Percentiles rank a stretch among this genome's conserved stretches.
Conservation (phyloP, 2,113 vertebrate genomes). For the Salminus brasiliensis region DNA sequence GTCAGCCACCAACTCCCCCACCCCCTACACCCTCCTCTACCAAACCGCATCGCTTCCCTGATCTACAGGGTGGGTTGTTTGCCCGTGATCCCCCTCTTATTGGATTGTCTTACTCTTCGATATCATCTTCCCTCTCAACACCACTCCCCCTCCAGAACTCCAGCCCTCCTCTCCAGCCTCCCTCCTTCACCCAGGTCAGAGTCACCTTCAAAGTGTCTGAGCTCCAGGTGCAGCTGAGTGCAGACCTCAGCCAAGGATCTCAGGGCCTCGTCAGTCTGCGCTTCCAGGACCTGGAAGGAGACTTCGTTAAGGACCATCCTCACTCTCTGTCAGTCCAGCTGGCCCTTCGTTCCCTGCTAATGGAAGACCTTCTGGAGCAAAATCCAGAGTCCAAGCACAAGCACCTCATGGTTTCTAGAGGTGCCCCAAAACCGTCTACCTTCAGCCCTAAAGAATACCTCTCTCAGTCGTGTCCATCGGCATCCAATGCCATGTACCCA, state of each 20-base stretch:
- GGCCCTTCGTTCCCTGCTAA: constrained; percentile 88
- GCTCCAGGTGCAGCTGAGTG: constrained; percentile 91
- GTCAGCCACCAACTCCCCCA: constrained; percentile 73
- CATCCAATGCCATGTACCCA: constrained; percentile 86
- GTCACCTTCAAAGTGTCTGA: constrained; percentile 89
- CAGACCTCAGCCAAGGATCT: constrained; percentile 89
- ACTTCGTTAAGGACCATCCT: constrained; percentile 93
- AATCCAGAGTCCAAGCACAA: constrained; percentile 93
- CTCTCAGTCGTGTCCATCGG: constrained; percentile 91
- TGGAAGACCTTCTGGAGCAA: constrained; percentile 94
- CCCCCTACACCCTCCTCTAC: constrained; percentile 80
- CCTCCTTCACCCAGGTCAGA: constrained; percentile 89
- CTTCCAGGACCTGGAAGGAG: constrained; percentile 94
- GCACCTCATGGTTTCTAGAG: constrained; percentile 94
- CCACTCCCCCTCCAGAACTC: constrained; percentile 66
- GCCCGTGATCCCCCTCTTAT: constrained; percentile 81
- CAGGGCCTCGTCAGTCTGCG: constrained; percentile 93
- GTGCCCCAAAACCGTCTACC: constrained; percentile 90
- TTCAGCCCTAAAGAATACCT: constrained; percentile 92
- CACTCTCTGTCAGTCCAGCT: constrained; percentile 88
- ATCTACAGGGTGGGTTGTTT: constrained; percentile 83
- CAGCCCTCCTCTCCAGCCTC: constrained; percentile 52
- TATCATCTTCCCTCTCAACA: constrained; percentile 64
- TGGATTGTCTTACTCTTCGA: constrained; percentile 72
- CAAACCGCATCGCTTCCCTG: constrained; percentile 75